Conservation (phyloP, 2,797 vertebrate species). For the Otus scops region DNA sequence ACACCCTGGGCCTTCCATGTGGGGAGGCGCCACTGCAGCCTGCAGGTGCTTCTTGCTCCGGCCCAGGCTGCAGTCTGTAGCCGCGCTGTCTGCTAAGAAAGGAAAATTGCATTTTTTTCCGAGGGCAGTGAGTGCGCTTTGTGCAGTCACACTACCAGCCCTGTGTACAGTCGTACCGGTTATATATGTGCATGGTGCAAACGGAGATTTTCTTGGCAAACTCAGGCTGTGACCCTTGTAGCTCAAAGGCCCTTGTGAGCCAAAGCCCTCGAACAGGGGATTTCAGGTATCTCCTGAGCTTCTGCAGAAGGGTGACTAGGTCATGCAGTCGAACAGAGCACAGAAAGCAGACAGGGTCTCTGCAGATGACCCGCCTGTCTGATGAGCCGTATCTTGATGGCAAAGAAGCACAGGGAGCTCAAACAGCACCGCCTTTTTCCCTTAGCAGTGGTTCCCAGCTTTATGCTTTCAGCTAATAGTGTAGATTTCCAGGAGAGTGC, state of each 20-base stretch:
- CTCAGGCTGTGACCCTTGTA: not conserved
- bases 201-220: not conserved
- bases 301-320: not conserved
- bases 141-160: not conserved
- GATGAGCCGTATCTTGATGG: accelerated
- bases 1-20: accelerated
- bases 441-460: not conserved
- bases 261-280: not conserved
- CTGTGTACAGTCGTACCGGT: accelerated
- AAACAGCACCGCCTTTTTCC: not conserved
- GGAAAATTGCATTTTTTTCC: not conserved
- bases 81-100: not conserved
- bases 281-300: not conserved
- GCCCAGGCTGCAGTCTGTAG: not conserved
- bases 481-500: not conserved
- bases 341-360: not conserved
- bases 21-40: accelerated
- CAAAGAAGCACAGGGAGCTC: not conserved
- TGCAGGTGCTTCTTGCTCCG: accelerated
- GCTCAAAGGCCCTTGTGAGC: not conserved
- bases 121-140: not conserved
- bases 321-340: accelerated
- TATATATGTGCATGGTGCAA: accelerated
- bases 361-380: not conserved
- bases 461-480: not conserved